phyloP scores from a whole-genome alignment of 2,888 invertebrate species.

The Raillietiella orientalis region DNA sequence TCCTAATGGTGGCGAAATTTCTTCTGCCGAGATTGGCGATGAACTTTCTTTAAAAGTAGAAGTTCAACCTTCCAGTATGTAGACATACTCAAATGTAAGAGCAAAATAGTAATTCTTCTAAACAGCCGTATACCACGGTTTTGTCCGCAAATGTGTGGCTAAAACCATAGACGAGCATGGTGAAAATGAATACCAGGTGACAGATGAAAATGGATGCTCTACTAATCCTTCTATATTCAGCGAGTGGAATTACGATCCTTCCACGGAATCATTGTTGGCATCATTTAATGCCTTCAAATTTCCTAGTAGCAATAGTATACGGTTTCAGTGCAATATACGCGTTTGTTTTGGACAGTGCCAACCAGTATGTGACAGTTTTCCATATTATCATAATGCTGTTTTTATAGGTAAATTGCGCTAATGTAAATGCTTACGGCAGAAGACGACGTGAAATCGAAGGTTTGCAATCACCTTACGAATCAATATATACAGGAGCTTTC shows the following conservation, averaged over 20 bases:
- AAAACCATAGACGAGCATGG: slow-evolving; percentile 45
- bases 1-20: slow-evolving; percentile 51
- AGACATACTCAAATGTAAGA: background rate
- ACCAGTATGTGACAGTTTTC: slow-evolving; percentile 27
- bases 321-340: slow-evolving; percentile 80
- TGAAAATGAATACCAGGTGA: slow-evolving; percentile 68
- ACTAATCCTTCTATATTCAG: slow-evolving; percentile 72
- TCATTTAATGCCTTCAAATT: slow-evolving; percentile 82
- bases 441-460: slow-evolving; percentile 20
- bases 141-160: slow-evolving; percentile 68
- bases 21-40: slow-evolving; percentile 68
- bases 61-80: slow-evolving; percentile 28
- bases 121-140: slow-evolving; percentile 63
- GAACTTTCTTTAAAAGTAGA: slow-evolving; percentile 54
- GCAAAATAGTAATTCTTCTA: slow-evolving; percentile 6
- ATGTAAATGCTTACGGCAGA: slow-evolving; percentile 60
- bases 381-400: slow-evolving; percentile 3
- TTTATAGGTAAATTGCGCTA: slow-evolving; percentile 51
- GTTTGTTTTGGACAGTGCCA: slow-evolving; percentile 84
- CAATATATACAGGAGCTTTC: slow-evolving; percentile 35
- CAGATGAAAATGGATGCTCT: slow-evolving; percentile 74
- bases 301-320: slow-evolving; percentile 69
- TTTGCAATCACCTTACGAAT: too few relatives aligned
- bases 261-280: slow-evolving; percentile 29
- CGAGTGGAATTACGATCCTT: slow-evolving; percentile 58